Percentiles rank a stretch among this genome's conserved stretches.
phyloP scores from a whole-genome alignment of 2,113 vertebrate species.

The Dromiciops gliroides region DNA sequence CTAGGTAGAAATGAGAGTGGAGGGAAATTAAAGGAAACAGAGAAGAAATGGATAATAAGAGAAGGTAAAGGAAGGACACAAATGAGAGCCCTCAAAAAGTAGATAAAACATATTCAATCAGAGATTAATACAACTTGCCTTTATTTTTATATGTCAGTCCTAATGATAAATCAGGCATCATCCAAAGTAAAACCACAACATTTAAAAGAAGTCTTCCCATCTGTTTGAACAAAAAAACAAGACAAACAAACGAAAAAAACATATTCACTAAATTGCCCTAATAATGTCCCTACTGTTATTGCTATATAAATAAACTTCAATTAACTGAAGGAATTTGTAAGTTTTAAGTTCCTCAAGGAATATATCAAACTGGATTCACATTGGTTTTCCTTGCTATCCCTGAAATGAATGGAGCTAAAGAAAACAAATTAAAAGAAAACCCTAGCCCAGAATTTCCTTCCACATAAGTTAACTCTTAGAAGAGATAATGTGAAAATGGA shows the following conservation, averaged over 20 bases:
- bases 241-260: too few species aligned
- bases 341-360: conserved; percentile 28
- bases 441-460: not conserved
- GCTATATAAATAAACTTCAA: conserved; percentile 16
- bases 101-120: not conserved
- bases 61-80: conserved; percentile 7
- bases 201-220: conserved; percentile 42
- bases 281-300: conserved; percentile 46
- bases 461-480: not conserved
- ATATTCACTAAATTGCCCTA: conserved; percentile 39
- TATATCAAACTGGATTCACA: not conserved
- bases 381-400: not conserved
- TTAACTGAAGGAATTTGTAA: conserved; percentile 36
- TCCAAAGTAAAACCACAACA: conserved; percentile 55
- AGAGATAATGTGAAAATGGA: too few species aligned
- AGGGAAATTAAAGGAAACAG: not conserved
- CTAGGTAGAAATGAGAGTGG: not conserved
- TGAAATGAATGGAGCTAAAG: not conserved
- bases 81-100: conserved; percentile 8
- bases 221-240: conserved; percentile 69
- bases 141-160: conserved; percentile 43
- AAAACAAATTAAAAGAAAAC: conserved; percentile 7
- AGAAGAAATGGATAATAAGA: conserved; percentile 14
- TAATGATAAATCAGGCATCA: conserved; percentile 45
- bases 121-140: conserved; percentile 53